Base-by-base conservation (phyloP, 2,888 invertebrate genomes). In the Drosophila fungiperda region DNA sequence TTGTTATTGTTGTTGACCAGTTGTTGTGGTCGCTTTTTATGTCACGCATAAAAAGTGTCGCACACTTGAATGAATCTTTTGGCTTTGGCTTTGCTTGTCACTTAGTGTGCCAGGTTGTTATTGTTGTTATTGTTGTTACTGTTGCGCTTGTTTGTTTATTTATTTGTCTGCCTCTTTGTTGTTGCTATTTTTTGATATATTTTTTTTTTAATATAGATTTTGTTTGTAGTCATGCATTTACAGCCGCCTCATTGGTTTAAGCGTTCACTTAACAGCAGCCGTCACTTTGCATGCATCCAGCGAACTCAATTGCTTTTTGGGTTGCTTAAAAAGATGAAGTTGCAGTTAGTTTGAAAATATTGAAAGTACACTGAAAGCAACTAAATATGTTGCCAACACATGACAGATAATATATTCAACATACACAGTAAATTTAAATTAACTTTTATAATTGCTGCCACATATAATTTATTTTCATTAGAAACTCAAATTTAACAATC, bases 41-140 rank as follows among this genome's bases (percentile, higher is more conserved):
- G 75, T 79, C 74, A 83, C 83, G 83, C 85, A 87, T 80, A 89
- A 87, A 87, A 87, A 87, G 77, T 87, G 83, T 89, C 87, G 80
- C 87, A 80, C 87, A 88, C 84, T 88, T 87, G 82, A 83, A 88
- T 86, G 84, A 76, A 78, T 80, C 83, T 76, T 80, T 80, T 62
- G 65, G 61, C 64, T 70, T 59, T 65, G 53, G 20, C 49, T 61
- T 54, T 54, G 69, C 65, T 75, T 74, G 76, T 73, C 66, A 67
- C 62, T 76, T 76, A 66, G 65, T 65, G 63, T 60, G 45, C 20
- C 60, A 59, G 35, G 59, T 61, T 50, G 68, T 42, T 42, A 50
- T 38, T 64, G 64, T 26, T 26, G 26, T 26, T 26, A 26, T 45
- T 54, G 60, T 0, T 15, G 71, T 60, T 69, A 63, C 20, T 64